These are phyloP conservation scores for Cataglyphis albicans DNA, from an alignment of 2,888 invertebrate species.

Conservation along the genomic window DNA sequence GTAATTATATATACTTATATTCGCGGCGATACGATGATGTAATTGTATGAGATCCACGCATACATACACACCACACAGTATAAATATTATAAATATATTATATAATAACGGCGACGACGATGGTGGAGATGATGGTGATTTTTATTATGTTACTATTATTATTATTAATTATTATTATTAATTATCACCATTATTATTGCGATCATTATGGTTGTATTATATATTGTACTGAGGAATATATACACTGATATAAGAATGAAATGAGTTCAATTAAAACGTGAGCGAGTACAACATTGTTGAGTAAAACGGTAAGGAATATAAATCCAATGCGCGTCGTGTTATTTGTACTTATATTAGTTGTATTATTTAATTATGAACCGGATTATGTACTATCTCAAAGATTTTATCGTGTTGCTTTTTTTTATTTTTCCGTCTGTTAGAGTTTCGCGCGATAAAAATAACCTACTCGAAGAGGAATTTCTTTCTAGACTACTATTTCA, in stretches of 20 bases:
- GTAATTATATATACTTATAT: constrained; percentile 72
- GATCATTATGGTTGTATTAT: constrained; percentile 50
- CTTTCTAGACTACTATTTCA: not conserved
- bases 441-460: not conserved
- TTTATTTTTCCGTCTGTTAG: constrained; percentile 16
- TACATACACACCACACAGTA: constrained; percentile 67
- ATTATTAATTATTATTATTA: constrained; percentile 60
- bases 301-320: constrained; percentile 36
- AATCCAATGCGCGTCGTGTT: constrained; percentile 39
- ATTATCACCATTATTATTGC: constrained; percentile 59
- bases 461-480: not conserved
- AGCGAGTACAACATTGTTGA: constrained; percentile 33
- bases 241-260: constrained; percentile 25
- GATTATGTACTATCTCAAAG: not conserved
- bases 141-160: constrained; percentile 55
- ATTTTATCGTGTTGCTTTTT: not conserved
- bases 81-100: constrained; percentile 81
- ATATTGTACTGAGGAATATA: constrained; percentile 42
- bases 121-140: constrained; percentile 43
- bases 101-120: constrained; percentile 54
- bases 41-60: constrained; percentile 70
- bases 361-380: not conserved
- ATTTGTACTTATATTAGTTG: constrained; percentile 47
- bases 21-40: constrained; percentile 74
- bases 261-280: constrained; percentile 44